These are phyloP conservation scores for Nemapogon koenigi DNA, from an alignment of 2,888 invertebrate genomes.

Conservation along the genomic window DNA sequence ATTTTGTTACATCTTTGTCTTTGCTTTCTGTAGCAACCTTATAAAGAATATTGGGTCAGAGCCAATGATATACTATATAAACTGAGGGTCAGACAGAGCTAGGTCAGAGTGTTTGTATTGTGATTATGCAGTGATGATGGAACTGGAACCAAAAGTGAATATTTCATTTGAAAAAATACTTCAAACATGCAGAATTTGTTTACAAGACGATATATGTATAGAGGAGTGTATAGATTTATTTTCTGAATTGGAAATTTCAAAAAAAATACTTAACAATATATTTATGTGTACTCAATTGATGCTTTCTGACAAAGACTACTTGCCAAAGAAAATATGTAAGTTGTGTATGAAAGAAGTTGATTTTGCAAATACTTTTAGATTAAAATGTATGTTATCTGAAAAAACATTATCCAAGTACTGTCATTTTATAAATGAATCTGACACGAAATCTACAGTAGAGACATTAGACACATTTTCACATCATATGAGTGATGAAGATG, in stretches of 20 bases:
- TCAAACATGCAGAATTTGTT: constrained; percentile 36
- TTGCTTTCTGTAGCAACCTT: too few relatives aligned
- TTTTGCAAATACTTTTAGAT: constrained; percentile 31
- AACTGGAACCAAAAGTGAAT: too few relatives aligned
- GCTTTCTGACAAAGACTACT: constrained; percentile 24
- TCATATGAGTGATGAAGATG: not conserved
- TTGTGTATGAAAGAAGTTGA: constrained; percentile 34
- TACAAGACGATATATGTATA: constrained; percentile 17
- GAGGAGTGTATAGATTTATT: constrained; percentile 23
- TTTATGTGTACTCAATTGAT: constrained; percentile 36
- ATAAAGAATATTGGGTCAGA: too few relatives aligned
- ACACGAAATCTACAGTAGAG: too few relatives aligned
- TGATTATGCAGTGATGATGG: too few relatives aligned
- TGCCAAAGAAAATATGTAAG: constrained; percentile 34
- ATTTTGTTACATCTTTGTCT: too few relatives aligned
- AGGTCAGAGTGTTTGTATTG: too few relatives aligned
- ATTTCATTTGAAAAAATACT: too few relatives aligned
- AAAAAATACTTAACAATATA: constrained; percentile 31
- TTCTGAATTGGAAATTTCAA: constrained; percentile 22
- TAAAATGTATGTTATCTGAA: constrained; percentile 37
- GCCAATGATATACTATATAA: too few relatives aligned
- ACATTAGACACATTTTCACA: not conserved
- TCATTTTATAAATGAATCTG: constrained; percentile 14
- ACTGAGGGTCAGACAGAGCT: too few relatives aligned
- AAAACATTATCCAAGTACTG: constrained; percentile 23